phyloP scores from a whole-genome alignment of 2,797 vertebrate genomes.

The Pangasius mekongensis region DNA sequence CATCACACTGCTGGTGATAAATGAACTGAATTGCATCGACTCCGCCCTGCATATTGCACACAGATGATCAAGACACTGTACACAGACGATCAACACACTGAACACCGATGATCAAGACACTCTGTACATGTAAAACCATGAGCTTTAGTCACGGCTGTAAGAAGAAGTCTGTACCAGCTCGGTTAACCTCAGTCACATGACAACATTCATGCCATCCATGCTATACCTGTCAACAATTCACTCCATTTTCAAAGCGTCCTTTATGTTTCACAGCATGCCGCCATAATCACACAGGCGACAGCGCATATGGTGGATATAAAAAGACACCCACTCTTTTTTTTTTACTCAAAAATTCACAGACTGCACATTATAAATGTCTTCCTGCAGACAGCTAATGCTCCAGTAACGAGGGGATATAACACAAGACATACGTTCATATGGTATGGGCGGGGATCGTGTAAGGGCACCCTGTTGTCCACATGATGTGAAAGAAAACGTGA shows the following conservation, averaged over 20 bases:
- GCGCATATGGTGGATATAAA: constrained; percentile 5
- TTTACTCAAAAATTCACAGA: background rate
- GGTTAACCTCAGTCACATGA: background rate
- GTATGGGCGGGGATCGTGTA: background rate
- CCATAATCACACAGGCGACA: background rate
- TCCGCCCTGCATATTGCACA: too few species aligned
- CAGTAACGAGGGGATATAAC: background rate
- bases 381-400: background rate
- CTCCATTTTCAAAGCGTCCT: background rate
- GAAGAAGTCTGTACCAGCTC: background rate
- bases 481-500: too few species aligned
- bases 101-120: background rate
- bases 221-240: background rate
- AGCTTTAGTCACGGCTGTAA: too few species aligned
- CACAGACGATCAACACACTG: too few species aligned
- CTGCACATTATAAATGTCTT: background rate
- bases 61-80: too few species aligned
- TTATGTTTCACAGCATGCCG: background rate
- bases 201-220: too few species aligned
- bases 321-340: background rate
- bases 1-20: background rate
- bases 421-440: background rate
- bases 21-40: background rate
- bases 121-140: too few species aligned
- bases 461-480: too few species aligned